phyloP scores from a whole-genome alignment of 2,113 vertebrate genomes.

The Pithys albifrons region DNA sequence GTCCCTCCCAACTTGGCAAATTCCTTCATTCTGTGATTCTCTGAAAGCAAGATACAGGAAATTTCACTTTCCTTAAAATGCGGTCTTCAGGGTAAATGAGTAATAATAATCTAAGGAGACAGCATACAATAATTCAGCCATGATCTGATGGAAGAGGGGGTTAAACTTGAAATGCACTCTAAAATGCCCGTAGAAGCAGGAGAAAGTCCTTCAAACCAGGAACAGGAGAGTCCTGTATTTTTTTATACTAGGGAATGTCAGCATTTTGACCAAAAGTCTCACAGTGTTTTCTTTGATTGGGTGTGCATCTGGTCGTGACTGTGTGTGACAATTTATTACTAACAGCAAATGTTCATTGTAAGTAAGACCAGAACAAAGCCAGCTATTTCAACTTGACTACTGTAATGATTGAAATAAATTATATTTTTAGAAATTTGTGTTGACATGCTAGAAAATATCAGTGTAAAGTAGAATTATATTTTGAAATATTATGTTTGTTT shows the following conservation, averaged over 20 bases:
- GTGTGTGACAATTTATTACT: not conserved
- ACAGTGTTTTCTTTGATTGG: not conserved
- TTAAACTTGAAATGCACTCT: not conserved
- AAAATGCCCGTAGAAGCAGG: not conserved
- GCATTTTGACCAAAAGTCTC: not conserved
- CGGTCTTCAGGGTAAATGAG: not conserved
- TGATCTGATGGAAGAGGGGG: not conserved
- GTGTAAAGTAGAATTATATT: not conserved
- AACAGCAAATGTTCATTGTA: not conserved
- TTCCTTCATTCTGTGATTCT: not conserved
- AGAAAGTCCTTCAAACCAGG: not conserved
- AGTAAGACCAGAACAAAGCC: not conserved
- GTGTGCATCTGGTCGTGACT: accelerated
- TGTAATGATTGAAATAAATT: not conserved
- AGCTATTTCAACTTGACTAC: not conserved
- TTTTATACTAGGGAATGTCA: not conserved
- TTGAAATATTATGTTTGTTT: not conserved
- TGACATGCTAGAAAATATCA: not conserved
- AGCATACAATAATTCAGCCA: not conserved
- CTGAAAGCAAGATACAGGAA: not conserved
- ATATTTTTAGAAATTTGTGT: not conserved
- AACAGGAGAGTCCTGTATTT: not conserved
- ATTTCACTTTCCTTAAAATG: not conserved
- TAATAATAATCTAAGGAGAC: not conserved
- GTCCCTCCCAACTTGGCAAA: not conserved